These are phyloP conservation scores for Gryon sp. DNA, from an alignment of 1,140 invertebrate species.

Conservation along the genomic window DNA sequence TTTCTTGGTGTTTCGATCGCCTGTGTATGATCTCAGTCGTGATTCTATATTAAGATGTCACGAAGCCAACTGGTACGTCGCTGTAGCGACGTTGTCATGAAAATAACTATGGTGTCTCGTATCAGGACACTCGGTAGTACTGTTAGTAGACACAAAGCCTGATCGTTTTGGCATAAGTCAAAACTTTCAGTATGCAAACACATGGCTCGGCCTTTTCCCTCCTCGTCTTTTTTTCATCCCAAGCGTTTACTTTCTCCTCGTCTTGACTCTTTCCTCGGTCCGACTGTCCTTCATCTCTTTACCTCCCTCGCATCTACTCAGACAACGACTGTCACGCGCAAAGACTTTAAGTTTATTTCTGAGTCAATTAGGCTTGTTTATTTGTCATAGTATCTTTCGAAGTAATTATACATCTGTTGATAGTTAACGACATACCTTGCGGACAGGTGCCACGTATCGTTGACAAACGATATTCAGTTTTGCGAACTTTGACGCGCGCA, in stretches of 20 bases:
- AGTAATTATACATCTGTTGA: conserved; percentile 76
- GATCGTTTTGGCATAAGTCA: conserved; percentile 79
- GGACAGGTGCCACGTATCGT: conserved; percentile 69
- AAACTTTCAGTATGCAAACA: conserved; percentile 73
- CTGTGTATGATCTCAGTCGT: conserved; percentile 44
- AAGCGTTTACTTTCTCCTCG: conserved; percentile 44
- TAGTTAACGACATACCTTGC: conserved; percentile 75
- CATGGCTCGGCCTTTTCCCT: conserved; percentile 55
- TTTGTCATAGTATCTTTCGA: conserved; percentile 74
- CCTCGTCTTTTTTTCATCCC: conserved; percentile 42
- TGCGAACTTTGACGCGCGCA: conserved; percentile 36
- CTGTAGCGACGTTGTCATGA: conserved; percentile 57
- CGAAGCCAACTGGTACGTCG: conserved; percentile 27
- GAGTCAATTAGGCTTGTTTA: conserved; percentile 79
- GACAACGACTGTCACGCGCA: conserved; percentile 61
- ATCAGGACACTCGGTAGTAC: conserved; percentile 53
- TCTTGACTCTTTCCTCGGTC: conserved; percentile 39
- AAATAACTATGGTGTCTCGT: conserved; percentile 63
- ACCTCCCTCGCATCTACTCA: conserved; percentile 55
- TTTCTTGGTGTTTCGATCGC: conserved; percentile 47
- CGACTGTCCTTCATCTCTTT: conserved; percentile 49
- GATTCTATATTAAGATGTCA: conserved; percentile 64
- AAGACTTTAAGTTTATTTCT: conserved; percentile 75
- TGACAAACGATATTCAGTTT: conserved; percentile 56
- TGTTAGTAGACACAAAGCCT: conserved; percentile 73